phyloP scores from a whole-genome alignment of 2,888 invertebrate species.

The Agapostemon virescens region DNA sequence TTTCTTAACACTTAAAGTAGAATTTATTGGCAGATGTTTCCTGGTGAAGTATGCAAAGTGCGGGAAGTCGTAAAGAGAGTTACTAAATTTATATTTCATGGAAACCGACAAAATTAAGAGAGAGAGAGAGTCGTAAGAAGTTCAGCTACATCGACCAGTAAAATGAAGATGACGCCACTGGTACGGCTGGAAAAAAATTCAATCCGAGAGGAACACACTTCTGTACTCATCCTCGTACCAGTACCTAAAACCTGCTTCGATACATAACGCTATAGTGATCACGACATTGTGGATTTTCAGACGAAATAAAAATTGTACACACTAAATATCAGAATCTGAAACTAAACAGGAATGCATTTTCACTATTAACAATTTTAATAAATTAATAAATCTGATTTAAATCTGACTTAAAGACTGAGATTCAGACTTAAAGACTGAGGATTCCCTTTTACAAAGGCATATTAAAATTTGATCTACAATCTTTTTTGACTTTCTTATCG shows the following conservation, averaged over 20 bases:
- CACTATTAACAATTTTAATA: background rate
- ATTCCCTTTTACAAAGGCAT: too few species aligned
- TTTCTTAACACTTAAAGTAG: conserved; percentile 5
- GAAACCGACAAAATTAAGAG: background rate
- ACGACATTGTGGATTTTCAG: background rate
- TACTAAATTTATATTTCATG: background rate
- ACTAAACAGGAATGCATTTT: background rate
- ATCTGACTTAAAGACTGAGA: too few species aligned
- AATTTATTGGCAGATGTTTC: background rate
- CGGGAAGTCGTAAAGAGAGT: background rate
- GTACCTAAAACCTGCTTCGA: background rate
- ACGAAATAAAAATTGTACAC: background rate
- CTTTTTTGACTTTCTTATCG: too few species aligned
- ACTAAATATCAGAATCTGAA: background rate
- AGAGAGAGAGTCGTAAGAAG: background rate
- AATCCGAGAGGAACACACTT: background rate
- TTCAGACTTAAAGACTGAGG: too few species aligned
- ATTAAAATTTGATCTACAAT: too few species aligned
- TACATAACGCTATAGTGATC: background rate
- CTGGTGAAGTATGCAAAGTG: too few species aligned
- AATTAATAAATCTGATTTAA: too few species aligned
- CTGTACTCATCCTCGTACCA: background rate
- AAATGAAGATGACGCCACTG: background rate
- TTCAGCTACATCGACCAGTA: background rate
- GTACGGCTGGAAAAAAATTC: conserved; percentile 5